phyloP scores from a whole-genome alignment of 2,888 invertebrate species.

The Tiphia femorata region DNA sequence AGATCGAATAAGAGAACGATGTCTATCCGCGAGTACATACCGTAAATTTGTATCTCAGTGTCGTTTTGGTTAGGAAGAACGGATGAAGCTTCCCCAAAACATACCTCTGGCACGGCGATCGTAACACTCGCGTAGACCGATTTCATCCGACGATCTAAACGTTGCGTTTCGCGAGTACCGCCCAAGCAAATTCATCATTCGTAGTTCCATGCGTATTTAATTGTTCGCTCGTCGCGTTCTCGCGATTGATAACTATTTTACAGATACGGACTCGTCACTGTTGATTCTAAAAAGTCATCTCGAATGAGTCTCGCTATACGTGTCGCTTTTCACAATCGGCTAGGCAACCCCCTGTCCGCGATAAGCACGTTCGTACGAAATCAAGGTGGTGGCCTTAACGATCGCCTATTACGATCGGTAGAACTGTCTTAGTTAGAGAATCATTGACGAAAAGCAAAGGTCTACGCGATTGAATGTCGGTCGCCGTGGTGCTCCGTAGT shows the following conservation, averaged over 20 bases:
- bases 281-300: no score
- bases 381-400: not conserved
- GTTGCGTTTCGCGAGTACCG: no score
- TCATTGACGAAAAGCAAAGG: conserved; percentile 7
- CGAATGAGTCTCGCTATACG: no score
- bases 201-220: no score
- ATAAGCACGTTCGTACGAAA: not conserved
- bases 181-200: no score
- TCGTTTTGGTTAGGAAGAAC: conserved; percentile 65
- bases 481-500: conserved; percentile 55
- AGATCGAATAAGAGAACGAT: no score
- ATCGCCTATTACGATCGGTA: not conserved
- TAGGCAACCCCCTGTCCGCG: no score
- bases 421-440: not conserved
- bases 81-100: conserved; percentile 67
- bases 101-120: conserved; percentile 63
- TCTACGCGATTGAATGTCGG: conserved; percentile 49
- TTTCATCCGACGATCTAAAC: not conserved
- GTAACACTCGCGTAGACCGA: conserved; percentile 49
- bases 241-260: no score
- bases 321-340: no score
- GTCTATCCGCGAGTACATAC: no score
- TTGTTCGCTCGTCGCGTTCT: no score
- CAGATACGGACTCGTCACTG: no score
- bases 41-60: conserved; percentile 32